Percentiles rank a stretch among this genome's conserved stretches.
Conservation (phyloP, 2,888 invertebrate genomes). For the Mythimna loreyi region DNA sequence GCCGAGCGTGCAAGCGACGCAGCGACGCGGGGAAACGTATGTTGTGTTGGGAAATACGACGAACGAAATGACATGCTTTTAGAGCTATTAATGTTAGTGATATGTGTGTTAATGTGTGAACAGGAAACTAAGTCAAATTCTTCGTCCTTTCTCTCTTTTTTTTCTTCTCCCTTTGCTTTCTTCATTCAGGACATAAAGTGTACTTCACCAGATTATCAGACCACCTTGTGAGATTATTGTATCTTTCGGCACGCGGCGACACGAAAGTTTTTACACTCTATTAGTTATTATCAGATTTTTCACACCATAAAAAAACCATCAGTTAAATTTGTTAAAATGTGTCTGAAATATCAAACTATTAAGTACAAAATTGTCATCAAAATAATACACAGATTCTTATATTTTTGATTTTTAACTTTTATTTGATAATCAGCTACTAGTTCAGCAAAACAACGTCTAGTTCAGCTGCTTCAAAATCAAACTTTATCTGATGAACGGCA, state of each 20-base stretch:
- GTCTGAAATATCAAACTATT: no score
- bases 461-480: neutral
- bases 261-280: no score
- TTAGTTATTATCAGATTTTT: no score
- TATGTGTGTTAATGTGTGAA: slow-evolving; percentile 4
- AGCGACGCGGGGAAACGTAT: slow-evolving; percentile 5
- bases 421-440: neutral
- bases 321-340: no score
- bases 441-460: neutral
- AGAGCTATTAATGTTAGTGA: neutral
- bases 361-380: no score
- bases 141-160: neutral
- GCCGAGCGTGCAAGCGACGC: slow-evolving; percentile 10
- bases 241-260: no score
- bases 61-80: neutral
- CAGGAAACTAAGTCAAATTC: neutral
- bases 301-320: no score
- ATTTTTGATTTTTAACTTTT: no score
- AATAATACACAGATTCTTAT: no score
- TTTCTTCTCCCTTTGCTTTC: neutral
- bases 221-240: neutral
- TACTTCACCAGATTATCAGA: neutral
- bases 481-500: neutral
- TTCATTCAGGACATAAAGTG: neutral
- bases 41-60: neutral